phyloP scores from a whole-genome alignment of 2,797 vertebrate species.

The Triplophysa yarkandensis region DNA sequence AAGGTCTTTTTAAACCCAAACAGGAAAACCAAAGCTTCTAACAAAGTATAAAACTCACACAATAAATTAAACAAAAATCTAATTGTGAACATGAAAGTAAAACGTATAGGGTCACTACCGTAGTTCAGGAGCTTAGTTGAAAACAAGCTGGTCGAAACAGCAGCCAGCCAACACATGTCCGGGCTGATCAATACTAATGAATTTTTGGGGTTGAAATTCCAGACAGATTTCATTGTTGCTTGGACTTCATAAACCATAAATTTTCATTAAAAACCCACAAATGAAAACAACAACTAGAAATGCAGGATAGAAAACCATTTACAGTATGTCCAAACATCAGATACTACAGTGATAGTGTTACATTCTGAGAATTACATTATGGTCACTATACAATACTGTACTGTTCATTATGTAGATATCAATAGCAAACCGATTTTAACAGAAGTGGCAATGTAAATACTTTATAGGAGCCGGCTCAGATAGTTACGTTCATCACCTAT shows the following conservation, averaged over 20 bases:
- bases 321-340: conserved; percentile 25
- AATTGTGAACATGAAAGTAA: neutral
- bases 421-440: conserved; percentile 34
- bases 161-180: conserved; percentile 67
- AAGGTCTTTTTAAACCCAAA: neutral
- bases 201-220: conserved; percentile 64
- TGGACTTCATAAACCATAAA: conserved; percentile 76
- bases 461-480: neutral
- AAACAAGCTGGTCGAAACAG: conserved; percentile 58
- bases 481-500: conserved; percentile 19
- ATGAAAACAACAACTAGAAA: conserved; percentile 32
- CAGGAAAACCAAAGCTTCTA: neutral
- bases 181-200: conserved; percentile 79
- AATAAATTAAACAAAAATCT: no score
- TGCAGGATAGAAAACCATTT: conserved; percentile 29
- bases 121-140: conserved; percentile 16
- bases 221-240: conserved; percentile 68
- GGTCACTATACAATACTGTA: no score
- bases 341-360: conserved; percentile 44
- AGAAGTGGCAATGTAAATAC: neutral
- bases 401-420: conserved; percentile 14
- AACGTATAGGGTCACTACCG: neutral
- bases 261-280: conserved; percentile 70
- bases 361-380: conserved; percentile 24
- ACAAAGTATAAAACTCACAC: no score